These are phyloP conservation scores for Emys orbicularis DNA, from an alignment of 2,797 vertebrate species.

Conservation along the genomic window DNA sequence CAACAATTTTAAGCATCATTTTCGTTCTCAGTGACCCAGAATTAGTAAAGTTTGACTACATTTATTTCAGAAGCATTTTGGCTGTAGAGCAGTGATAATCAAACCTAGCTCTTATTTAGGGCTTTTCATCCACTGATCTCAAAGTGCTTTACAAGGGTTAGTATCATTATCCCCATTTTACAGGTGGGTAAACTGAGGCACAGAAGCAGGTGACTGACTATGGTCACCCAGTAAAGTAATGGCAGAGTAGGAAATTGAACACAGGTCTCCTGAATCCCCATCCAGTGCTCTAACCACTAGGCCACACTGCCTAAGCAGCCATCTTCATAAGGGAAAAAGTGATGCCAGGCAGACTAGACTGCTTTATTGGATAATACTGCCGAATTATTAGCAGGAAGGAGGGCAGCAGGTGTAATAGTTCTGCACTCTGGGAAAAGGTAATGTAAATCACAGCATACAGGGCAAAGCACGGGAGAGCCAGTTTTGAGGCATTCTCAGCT, in stretches of 20 bases:
- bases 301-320: not conserved
- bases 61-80: too few species aligned
- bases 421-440: not conserved
- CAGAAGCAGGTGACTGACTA: not conserved
- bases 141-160: not conserved
- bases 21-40: too few species aligned
- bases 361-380: constrained; percentile 13
- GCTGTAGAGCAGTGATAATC: too few species aligned
- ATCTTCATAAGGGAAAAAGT: not conserved
- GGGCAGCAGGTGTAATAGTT: not conserved
- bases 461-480: not conserved
- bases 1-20: too few species aligned
- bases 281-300: not conserved
- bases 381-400: constrained; percentile 34
- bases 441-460: not conserved
- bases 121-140: not conserved
- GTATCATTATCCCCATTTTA: not conserved
- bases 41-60: too few species aligned
- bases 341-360: not conserved
- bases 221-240: not conserved
- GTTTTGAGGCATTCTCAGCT: not conserved
- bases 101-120: not conserved
- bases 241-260: not conserved
- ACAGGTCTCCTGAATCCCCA: not conserved
- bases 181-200: not conserved